Conservation (phyloP, 2,113 vertebrate genomes). For the Rousettus leschenaultii region DNA sequence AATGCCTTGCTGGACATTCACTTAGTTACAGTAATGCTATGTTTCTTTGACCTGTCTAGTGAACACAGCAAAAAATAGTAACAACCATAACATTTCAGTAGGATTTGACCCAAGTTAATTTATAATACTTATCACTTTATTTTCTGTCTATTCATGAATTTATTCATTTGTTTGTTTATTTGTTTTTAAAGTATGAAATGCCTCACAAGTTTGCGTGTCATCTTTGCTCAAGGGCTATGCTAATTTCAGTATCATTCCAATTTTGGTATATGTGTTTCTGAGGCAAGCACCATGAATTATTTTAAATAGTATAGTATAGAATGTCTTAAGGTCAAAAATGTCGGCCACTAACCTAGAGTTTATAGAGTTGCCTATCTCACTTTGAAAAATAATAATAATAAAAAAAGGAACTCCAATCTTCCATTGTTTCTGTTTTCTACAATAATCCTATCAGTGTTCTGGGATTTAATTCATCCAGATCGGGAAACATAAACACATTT, state of each 20-base stretch:
- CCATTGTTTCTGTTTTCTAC: background rate
- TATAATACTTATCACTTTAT: background rate
- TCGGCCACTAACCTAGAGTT: background rate
- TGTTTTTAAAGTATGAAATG: no score
- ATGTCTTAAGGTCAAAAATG: background rate
- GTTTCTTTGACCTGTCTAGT: background rate
- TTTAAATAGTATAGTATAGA: no score
- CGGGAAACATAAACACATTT: background rate
- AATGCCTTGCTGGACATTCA: background rate
- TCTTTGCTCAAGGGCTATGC: no score
- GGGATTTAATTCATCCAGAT: background rate
- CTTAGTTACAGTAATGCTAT: background rate
- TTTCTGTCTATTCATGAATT: background rate
- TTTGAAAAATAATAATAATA: background rate
- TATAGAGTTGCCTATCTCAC: background rate
- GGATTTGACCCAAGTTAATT: background rate
- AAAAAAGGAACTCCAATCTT: background rate
- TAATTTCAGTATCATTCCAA: no score
- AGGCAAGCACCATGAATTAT: no score
- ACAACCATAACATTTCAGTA: background rate
- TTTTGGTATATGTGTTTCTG: no score
- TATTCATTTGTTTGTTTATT: no score
- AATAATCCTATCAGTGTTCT: background rate
- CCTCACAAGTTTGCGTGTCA: no score
- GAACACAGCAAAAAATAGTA: background rate